Evolutionary conservation across 1,140 invertebrate genomes (phyloP).

Genomic region (Goniozus legneri): DNA sequence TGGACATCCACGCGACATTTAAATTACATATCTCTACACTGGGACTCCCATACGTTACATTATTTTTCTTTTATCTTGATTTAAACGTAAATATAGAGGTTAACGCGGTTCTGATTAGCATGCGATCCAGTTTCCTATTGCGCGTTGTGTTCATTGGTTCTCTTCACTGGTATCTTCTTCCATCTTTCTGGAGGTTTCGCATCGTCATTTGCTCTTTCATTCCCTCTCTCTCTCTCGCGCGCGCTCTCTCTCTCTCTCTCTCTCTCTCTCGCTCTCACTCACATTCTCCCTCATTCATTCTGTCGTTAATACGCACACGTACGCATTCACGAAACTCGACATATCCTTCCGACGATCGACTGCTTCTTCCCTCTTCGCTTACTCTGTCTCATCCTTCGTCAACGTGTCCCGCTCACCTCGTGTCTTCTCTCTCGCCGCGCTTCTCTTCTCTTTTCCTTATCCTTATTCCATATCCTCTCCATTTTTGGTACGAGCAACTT

Average conservation of each 20-base stretch:
- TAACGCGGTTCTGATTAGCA: constrained; percentile 56
- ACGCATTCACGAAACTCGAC: too few species aligned
- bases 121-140: constrained; percentile 45
- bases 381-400: background rate
- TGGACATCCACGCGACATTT: background rate
- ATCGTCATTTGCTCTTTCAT: constrained; percentile 21
- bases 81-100: constrained; percentile 55
- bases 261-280: background rate
- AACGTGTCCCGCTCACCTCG: background rate
- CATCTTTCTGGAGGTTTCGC: constrained; percentile 9
- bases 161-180: constrained; percentile 10
- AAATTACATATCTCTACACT: too few species aligned
- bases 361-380: background rate
- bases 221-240: too few species aligned
- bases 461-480: constrained; percentile 15
- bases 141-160: constrained; percentile 3
- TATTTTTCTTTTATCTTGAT: constrained; percentile 42
- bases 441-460: constrained; percentile 14
- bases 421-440: background rate
- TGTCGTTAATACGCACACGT: too few species aligned
- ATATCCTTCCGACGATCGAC: too few species aligned
- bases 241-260: too few species aligned
- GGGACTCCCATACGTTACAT: background rate
- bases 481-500: constrained; percentile 57
- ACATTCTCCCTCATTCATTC: background rate